Conservation (phyloP, 2,888 invertebrate species). For the Psylliodes chrysocephalus region DNA sequence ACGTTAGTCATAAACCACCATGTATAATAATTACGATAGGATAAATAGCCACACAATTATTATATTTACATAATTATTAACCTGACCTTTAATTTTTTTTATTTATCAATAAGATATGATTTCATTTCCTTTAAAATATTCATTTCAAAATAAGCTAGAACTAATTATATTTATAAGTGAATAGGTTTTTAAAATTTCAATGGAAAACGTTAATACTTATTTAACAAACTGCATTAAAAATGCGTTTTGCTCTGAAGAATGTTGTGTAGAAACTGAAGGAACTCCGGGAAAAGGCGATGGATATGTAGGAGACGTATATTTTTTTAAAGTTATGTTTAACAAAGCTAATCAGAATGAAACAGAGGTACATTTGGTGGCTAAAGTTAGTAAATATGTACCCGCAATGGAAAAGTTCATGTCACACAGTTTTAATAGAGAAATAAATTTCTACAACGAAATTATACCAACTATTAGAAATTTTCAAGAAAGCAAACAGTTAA, state of each 20-base stretch:
- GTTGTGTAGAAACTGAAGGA: slow-evolving; percentile 15
- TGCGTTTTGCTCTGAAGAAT: not conserved
- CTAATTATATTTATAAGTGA: no score
- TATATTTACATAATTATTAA: no score
- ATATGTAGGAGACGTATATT: slow-evolving; percentile 47
- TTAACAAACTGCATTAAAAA: not conserved
- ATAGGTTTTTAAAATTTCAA: no score
- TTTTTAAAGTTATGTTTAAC: slow-evolving; percentile 36
- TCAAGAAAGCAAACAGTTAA: slow-evolving; percentile 37
- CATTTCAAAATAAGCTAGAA: no score
- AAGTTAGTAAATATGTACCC: slow-evolving; percentile 17
- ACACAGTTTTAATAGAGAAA: slow-evolving; percentile 44
- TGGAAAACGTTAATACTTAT: not conserved
- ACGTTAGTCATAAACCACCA: no score
- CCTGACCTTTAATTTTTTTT: no score
- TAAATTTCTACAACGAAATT: slow-evolving; percentile 43
- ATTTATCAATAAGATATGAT: no score
- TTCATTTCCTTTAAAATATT: no score
- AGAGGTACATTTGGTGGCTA: slow-evolving; percentile 36
- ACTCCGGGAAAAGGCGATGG: slow-evolving; percentile 48
- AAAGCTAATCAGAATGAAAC: slow-evolving; percentile 33
- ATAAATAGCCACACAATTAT: no score
- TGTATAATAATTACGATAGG: no score
- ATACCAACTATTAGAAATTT: slow-evolving; percentile 40
- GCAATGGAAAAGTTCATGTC: slow-evolving; percentile 29